Percentiles rank a stretch among this genome's conserved stretches.
phyloP scores from a whole-genome alignment of 2,888 invertebrate species.

The Chrysodeixis includens region DNA sequence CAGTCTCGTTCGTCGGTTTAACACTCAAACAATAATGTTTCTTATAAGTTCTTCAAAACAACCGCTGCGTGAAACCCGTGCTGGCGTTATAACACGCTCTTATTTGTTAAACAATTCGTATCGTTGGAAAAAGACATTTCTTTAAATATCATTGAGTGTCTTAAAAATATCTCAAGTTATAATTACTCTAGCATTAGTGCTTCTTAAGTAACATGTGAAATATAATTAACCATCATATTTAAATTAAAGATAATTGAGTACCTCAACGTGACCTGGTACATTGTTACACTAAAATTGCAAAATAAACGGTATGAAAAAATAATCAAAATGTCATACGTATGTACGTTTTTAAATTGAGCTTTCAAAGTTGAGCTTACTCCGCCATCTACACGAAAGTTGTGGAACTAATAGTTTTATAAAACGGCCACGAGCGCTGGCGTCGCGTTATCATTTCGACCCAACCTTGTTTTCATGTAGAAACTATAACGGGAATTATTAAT shows the following conservation, averaged over 20 bases:
- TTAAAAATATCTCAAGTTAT: too few species aligned
- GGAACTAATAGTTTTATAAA: slow-evolving; percentile 64
- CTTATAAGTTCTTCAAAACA: slow-evolving; percentile 21
- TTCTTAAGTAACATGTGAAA: too few species aligned
- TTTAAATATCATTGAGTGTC: background rate
- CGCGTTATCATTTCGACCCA: slow-evolving; percentile 21
- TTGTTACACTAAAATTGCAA: too few species aligned
- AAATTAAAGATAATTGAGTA: too few species aligned
- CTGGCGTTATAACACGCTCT: slow-evolving; percentile 25
- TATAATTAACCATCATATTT: too few species aligned
- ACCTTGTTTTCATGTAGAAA: slow-evolving; percentile 21
- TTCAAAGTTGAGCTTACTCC: slow-evolving; percentile 38
- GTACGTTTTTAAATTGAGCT: background rate
- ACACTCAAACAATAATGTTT: slow-evolving; percentile 25
- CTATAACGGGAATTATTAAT: slow-evolving; percentile 20
- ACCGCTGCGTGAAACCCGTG: slow-evolving; percentile 23
- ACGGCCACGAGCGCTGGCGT: slow-evolving; percentile 63
- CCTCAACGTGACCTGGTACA: too few species aligned
- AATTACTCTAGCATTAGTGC: too few species aligned
- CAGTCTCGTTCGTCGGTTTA: background rate
- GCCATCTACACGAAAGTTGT: slow-evolving; percentile 67
- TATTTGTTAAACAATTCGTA: slow-evolving; percentile 26
- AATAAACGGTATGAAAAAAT: too few species aligned
- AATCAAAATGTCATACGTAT: too few species aligned
- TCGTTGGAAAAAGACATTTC: slow-evolving; percentile 5